Base-by-base conservation (phyloP, 1,140 invertebrate species). In the Oncopodura yosiiana region DNA sequence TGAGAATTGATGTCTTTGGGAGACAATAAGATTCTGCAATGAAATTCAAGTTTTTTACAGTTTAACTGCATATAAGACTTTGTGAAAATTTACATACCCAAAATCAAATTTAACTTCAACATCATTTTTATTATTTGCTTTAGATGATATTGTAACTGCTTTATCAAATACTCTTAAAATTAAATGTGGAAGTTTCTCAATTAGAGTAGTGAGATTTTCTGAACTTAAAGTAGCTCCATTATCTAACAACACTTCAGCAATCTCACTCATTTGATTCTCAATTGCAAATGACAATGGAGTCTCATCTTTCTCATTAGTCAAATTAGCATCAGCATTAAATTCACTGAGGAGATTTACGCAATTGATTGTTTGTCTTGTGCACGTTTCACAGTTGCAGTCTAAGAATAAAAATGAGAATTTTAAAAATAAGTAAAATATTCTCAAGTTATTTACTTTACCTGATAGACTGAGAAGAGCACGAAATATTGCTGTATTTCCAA, bases 371-470 rank as follows among this genome's bases (percentile, higher is more conserved):
- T 43, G 36, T 36, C 49, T 41, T 6, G 23, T 46, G 23, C 58
- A 60, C 14, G 16, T n/a, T 26, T 55, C 53, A 29, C 58, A 60
- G n/a, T 16, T 2, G 34, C 58, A 60, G 18, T 56, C 58, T 60
- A 41, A 19, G 21, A 27, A 26, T 23, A 42, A 11, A 8, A 38
- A 48, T 16, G 14, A 11, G 12, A 26, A 41, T 29, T 6, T 16
- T 11, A 19, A 45, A 5, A 12, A 6, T 6, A 45, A 12, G 23
- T 8, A 23, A 6, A 19, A 26, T 12, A 45, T 19, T 9, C 38
- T 32, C 8, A 9, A 48, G 3, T 3, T 4, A 32, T 36, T 32
- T 50, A 4, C 8, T 14, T 41, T 53, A 54, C 56, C 45, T 36
- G 29, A 19, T 11, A 60, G 24, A 9, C 37, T 51, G 16, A 6